Base-by-base conservation (phyloP, 2,113 vertebrate species). In the Hyla sarda region DNA sequence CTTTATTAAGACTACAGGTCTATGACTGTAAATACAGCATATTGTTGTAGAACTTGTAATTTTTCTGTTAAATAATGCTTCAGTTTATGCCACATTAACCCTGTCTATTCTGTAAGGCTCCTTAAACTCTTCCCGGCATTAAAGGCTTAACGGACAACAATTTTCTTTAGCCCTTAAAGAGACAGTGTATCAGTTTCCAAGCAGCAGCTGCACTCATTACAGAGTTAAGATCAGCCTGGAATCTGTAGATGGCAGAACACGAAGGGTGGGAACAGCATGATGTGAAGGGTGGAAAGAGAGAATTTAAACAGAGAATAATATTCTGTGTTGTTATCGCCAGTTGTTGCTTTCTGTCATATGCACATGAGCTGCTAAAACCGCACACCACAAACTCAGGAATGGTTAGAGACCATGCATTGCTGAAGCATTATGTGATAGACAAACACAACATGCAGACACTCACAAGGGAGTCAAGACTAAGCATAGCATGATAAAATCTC, bases 91-190 rank as follows among this genome's bases (percentile, higher is more conserved):
- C 54, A 87, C 85, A 87, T 82, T 87, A 82, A 82, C 77, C 85
- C 67, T 82, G 67, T 82, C 77, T 50, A n/a, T 87, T 87, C 65
- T 87, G 65, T 80, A 62, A 48, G 50, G 28, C 77, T 87, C 67
- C 58, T 87, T 82, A 87, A 82, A 82, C 77, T 82, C 77, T 87
- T 47, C 75, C 56, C 58, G 67, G 85, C 52, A 87, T 87, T 87
- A 87, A 87, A 81, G 77, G 85, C 77, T 87, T 87, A 87, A 62
- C 0, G 32, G 23, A 50, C 67, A 73, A 52, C 78, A 74, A 87
- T 87, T 81, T 87, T 74, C 78, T 74, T 74, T 74, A 82, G 77
- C 69, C 65, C 78, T 87, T 87, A 87, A 87, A 87, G 85, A 87
- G 85, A 87, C 85, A 86, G 65, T 82, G 85, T 87, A 87, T 87